These are phyloP conservation scores for Entomyzon cyanotis DNA, from an alignment of 2,113 vertebrate genomes.

Conservation along the genomic window DNA sequence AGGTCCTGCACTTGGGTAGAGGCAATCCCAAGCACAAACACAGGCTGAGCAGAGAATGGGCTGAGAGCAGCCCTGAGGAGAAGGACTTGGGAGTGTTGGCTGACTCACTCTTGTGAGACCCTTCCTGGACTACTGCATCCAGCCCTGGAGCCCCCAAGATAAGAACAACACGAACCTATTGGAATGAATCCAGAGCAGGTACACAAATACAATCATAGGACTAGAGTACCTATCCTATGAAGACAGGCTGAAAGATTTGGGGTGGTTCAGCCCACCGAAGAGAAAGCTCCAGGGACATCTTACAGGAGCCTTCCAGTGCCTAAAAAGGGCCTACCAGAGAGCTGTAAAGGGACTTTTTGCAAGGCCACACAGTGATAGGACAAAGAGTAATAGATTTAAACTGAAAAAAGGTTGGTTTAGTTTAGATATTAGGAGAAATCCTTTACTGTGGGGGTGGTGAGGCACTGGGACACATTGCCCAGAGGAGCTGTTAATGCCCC, in stretches of 20 bases:
- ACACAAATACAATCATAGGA: not conserved
- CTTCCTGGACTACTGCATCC: not conserved
- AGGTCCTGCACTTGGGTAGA: not conserved
- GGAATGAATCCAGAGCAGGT: not conserved
- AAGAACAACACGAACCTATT: not conserved
- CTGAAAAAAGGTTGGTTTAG: not conserved
- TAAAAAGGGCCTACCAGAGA: not conserved
- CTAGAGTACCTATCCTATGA: not conserved
- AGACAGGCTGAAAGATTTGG: not conserved
- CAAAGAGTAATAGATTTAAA: not conserved
- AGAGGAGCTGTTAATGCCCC: not conserved
- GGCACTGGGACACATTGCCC: not conserved
- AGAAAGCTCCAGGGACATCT: not conserved
- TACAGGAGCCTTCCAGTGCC: not conserved
- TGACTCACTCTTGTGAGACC: accelerated
- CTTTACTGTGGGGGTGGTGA: not conserved
- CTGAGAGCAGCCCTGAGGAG: not conserved
- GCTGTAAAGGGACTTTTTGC: not conserved
- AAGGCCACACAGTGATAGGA: no score
- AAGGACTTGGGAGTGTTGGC: not conserved
- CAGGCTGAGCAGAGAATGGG: no score
- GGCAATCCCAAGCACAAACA: not conserved
- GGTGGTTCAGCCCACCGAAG: not conserved
- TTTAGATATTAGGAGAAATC: not conserved
- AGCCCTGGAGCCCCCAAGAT: not conserved